phyloP scores from a whole-genome alignment of 2,797 vertebrate genomes.

The Bryconaethiops microstoma region DNA sequence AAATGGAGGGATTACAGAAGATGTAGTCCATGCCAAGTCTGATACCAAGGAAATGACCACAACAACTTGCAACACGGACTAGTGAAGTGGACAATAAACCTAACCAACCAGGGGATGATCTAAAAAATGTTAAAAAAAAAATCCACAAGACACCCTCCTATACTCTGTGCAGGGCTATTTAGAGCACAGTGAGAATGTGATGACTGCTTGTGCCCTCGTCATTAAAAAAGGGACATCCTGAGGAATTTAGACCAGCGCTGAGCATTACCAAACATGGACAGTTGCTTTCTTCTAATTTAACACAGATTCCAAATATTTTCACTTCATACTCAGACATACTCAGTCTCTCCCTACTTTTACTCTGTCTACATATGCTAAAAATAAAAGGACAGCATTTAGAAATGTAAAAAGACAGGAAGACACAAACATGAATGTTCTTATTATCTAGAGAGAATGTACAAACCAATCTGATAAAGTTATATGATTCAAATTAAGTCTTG shows the following conservation, averaged over 20 bases:
- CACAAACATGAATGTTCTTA: neutral
- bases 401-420: constrained; percentile 39
- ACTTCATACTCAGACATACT: constrained; percentile 15
- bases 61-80: neutral
- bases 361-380: constrained; percentile 52
- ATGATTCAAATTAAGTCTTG: neutral
- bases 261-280: constrained; percentile 40
- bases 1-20: constrained; percentile 33
- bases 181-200: neutral
- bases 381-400: neutral
- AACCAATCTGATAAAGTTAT: neutral
- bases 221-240: constrained; percentile 32
- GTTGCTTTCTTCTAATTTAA: constrained; percentile 21
- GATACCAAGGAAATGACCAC: neutral
- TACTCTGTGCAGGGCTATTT: neutral
- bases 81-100: neutral
- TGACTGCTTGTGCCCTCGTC: constrained; percentile 2
- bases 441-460: neutral
- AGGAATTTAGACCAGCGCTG: constrained; percentile 30
- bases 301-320: constrained; percentile 41
- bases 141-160: neutral
- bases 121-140: neutral
- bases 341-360: neutral
- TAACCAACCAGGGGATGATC: neutral
- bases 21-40: constrained; percentile 3